A percentile compares a stretch with the other conserved stretches of the same genome.
Conservation (phyloP, 1,140 invertebrate species). For the Hestina assimilis region DNA sequence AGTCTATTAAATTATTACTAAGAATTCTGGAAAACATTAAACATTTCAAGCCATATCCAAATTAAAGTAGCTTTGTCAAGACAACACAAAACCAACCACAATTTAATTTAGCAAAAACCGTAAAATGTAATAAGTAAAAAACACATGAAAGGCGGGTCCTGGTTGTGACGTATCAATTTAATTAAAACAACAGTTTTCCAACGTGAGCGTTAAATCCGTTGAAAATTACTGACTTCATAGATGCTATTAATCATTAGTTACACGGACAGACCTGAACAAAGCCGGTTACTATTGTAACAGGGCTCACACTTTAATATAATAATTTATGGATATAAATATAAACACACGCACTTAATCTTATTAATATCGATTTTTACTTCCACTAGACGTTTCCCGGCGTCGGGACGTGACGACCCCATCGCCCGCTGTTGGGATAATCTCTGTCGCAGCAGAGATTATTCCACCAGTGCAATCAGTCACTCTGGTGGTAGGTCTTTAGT, state of each 20-base stretch:
- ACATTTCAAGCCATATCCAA: no score
- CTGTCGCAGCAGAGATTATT: no score
- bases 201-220: constrained; percentile 39
- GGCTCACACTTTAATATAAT: constrained; percentile 6
- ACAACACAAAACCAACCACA: background rate
- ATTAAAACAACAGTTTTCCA: background rate
- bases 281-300: constrained; percentile 27
- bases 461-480: no score
- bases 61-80: background rate
- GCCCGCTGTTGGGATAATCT: no score
- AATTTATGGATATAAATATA: no score
- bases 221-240: constrained; percentile 54
- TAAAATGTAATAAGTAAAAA: background rate
- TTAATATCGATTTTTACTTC: no score
- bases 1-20: no score
- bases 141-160: constrained; percentile 3
- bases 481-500: no score
- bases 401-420: no score
- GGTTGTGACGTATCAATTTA: constrained; percentile 8
- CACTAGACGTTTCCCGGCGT: no score
- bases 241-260: constrained; percentile 62
- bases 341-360: no score
- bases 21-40: no score
- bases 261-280: constrained; percentile 44
- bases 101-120: background rate